Percentiles rank a stretch among this genome's conserved stretches.
phyloP scores from a whole-genome alignment of 2,888 invertebrate species.

The Busseola fusca region DNA sequence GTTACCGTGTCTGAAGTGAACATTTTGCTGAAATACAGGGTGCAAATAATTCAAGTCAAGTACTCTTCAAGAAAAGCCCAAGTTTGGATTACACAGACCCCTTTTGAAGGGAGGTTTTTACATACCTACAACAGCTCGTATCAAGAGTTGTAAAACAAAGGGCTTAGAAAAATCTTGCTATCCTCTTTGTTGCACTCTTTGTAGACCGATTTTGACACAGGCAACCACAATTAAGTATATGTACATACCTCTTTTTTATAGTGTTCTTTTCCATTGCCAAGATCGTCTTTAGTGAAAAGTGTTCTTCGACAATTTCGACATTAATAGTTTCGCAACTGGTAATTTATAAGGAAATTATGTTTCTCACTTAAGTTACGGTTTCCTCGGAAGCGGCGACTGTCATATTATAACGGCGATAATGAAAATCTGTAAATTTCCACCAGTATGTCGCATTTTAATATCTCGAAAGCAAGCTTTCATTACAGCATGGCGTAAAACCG shows the following conservation, averaged over 20 bases:
- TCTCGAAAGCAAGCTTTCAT: neutral
- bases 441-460: neutral
- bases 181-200: neutral
- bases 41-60: constrained; percentile 51
- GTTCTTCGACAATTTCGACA: too few relatives aligned
- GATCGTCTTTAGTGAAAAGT: neutral
- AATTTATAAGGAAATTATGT: too few relatives aligned
- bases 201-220: neutral
- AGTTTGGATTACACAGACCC: constrained; percentile 19
- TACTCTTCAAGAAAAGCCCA: constrained; percentile 7
- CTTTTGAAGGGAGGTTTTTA: constrained; percentile 1
- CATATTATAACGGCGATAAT: neutral
- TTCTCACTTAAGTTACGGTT: too few relatives aligned
- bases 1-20: neutral
- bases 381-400: neutral
- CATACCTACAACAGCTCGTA: neutral
- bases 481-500: too few relatives aligned
- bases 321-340: too few relatives aligned
- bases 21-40: constrained; percentile 34
- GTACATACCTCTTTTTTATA: neutral
- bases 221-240: neutral
- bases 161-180: too few relatives aligned
- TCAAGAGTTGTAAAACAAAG: neutral
- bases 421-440: neutral
- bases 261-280: neutral